Base-by-base conservation (phyloP, 2,797 vertebrate genomes). In the Spizella passerina region DNA sequence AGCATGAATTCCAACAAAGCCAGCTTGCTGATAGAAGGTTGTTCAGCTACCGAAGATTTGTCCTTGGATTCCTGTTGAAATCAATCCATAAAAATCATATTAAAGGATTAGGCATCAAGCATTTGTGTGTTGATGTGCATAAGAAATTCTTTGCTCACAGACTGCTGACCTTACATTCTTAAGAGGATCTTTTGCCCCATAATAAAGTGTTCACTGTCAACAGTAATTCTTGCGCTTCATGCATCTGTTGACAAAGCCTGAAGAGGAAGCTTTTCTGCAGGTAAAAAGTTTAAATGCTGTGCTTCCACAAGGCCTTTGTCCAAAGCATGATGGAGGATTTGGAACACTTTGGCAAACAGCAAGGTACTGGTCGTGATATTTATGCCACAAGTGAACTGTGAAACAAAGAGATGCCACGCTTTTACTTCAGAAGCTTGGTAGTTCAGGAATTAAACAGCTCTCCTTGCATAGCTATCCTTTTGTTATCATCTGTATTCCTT, bases 201-300 rank as follows among this genome's bases (percentile, higher is more conserved):
- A 96, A 94, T 96, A 96, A 96, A 97, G 75, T 88, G 91, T 96
- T 96, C 95, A 86, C 94, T 96, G 96, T 97, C 97, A 97, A 96
- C 94, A 96, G 82, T 71, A 96, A 92, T 96, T 96, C 93, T 87
- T 93, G 86, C 1, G 6, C 65, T 94, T 91, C 12, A 4, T 71
- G 88, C 68, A 56, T 83, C 85, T 85, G 76, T 88, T 94, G 90
- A 92, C 82, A 71, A 94, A 89, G 69, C 32, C 93, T 89, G 90
- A 89, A 66, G 26, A 80, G 82, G 65, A 91, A 80, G 75, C n/a
- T 78, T 87, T 90, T 50, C 47, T 75, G 46, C 81, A 95, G 87
- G 91, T 95, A 81, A 86, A 77, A 55, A 15, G 30, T 82, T 63
- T 11, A 91, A 94, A 65, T 32, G 24, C 57, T 80, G 27, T 44